Conservation (phyloP, 2,888 invertebrate genomes). For the Temnothorax rugatulus region DNA sequence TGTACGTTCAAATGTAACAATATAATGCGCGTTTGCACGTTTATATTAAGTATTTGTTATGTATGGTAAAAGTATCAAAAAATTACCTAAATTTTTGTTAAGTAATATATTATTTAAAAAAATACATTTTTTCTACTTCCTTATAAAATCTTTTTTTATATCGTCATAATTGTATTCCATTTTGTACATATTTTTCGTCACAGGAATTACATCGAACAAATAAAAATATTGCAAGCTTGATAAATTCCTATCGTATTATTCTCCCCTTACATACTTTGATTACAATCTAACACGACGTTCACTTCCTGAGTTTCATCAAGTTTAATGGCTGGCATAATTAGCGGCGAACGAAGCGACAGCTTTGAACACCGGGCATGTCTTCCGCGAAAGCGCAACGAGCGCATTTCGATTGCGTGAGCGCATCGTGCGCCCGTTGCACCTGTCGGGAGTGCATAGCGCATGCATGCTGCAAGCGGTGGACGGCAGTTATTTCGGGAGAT, state of each 20-base stretch:
- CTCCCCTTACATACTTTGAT: background rate
- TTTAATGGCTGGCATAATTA: slow-evolving; percentile 34
- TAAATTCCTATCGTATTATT: background rate
- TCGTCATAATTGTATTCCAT: background rate
- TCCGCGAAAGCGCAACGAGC: slow-evolving; percentile 65
- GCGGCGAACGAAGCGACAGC: background rate
- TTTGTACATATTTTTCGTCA: background rate
- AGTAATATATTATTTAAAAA: background rate
- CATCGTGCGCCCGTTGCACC: slow-evolving; percentile 56
- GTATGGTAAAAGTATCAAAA: background rate
- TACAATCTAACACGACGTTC: background rate
- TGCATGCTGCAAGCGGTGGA: slow-evolving; percentile 33
- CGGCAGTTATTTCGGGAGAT: slow-evolving; percentile 68
- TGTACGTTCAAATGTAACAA: background rate
- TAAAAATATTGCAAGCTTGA: background rate
- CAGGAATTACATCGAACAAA: background rate
- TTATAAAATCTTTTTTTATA: background rate
- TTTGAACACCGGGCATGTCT: slow-evolving; percentile 46
- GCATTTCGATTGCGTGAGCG: slow-evolving; percentile 70
- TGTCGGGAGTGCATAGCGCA: slow-evolving; percentile 43
- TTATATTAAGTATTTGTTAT: background rate
- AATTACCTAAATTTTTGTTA: background rate
- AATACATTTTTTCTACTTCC: background rate
- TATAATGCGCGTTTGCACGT: background rate
- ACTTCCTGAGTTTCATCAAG: background rate